Conservation (phyloP, 2,113 vertebrate species). For the Vidua chalybeata region DNA sequence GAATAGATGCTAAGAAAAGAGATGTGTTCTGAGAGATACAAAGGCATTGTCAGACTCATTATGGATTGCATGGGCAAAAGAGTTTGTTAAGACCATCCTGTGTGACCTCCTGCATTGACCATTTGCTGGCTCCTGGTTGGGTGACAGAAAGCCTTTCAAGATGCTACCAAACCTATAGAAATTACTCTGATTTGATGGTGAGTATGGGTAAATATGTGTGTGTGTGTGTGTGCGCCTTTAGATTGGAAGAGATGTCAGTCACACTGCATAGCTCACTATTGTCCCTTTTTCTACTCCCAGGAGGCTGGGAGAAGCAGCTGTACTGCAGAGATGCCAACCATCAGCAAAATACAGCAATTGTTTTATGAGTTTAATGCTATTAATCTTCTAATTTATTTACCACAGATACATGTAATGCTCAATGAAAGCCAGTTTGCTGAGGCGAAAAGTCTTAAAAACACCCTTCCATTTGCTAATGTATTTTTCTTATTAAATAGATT, state of each 20-base stretch:
- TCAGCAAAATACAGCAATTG: conserved; percentile 59
- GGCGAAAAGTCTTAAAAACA: not conserved
- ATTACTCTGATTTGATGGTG: not conserved
- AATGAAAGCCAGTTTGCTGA: not conserved
- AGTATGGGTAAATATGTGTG: not conserved
- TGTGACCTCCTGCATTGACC: not conserved
- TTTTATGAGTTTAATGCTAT: conserved; percentile 44
- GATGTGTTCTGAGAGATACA: not conserved
- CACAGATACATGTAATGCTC: not conserved
- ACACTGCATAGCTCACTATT: not conserved
- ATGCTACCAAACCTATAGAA: not conserved
- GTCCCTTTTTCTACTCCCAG: conserved; percentile 32
- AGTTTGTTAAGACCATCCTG: not conserved
- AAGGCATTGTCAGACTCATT: not conserved
- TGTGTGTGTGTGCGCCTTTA: not conserved
- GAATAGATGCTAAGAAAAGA: not conserved
- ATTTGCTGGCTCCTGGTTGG: not conserved
- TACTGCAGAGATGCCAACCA: conserved; percentile 31
- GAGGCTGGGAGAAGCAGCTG: conserved; percentile 45
- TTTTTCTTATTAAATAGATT: not conserved
- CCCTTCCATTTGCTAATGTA: not conserved
- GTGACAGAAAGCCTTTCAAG: not conserved
- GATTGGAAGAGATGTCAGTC: not conserved
- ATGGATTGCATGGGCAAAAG: not conserved
- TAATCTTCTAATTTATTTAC: conserved; percentile 46